Evolutionary conservation across 1,140 invertebrate genomes (phyloP).

Genomic region (Trissolcus basalis): DNA sequence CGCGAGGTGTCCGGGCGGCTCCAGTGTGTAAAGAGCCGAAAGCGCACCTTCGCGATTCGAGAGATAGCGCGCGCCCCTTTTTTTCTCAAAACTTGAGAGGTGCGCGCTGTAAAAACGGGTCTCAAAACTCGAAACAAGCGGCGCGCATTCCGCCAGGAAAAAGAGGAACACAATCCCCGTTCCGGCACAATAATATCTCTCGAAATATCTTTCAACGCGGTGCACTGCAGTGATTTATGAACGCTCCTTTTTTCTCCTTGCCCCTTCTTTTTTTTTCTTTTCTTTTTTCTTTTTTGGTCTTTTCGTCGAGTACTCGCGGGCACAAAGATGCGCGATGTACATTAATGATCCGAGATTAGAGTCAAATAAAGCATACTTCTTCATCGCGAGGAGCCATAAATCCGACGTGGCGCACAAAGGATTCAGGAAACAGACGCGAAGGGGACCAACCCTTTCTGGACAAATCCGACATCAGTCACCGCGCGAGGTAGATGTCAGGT

Average conservation of each 20-base stretch:
- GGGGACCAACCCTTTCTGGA: conserved; percentile 50
- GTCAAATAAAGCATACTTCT: conserved; percentile 56
- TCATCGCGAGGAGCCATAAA: conserved; percentile 51
- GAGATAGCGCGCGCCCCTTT: too few relatives aligned
- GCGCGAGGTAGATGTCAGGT: conserved; percentile 48
- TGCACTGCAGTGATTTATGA: conserved; percentile 49
- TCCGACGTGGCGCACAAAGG: conserved; percentile 45
- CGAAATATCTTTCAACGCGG: conserved; percentile 51
- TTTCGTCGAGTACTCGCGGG: conserved; percentile 32
- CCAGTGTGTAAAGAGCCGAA: too few relatives aligned
- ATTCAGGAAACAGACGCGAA: conserved; percentile 34
- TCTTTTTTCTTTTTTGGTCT: conserved; percentile 3
- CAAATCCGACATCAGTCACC: conserved; percentile 47
- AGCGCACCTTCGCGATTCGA: too few relatives aligned
- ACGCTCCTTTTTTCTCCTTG: conserved; percentile 9
- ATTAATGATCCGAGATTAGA: conserved; percentile 54
- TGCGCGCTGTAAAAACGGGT: background rate
- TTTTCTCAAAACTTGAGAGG: too few relatives aligned
- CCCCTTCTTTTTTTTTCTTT: too few relatives aligned
- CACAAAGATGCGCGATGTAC: conserved; percentile 53
- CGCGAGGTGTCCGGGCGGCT: conserved; percentile 1
- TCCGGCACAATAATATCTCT: conserved; percentile 51
- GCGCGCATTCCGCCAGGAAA: conserved; percentile 26
- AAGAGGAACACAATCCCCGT: conserved; percentile 34
- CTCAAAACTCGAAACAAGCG: conserved; percentile 40